Conservation (phyloP, 2,888 invertebrate genomes). For the Monoplex corrugatus region DNA sequence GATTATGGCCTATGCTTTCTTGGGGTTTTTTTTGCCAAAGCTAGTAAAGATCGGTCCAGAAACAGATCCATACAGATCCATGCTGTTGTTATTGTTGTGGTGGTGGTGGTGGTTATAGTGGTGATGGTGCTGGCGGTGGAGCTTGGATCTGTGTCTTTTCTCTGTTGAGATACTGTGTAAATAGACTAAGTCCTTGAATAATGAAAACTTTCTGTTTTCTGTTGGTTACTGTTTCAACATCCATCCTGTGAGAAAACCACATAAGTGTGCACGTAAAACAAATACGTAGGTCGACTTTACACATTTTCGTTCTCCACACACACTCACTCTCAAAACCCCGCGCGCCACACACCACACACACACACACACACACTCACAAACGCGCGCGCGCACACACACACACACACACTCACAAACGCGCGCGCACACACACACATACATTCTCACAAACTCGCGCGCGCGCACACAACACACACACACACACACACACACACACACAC, state of each 20-base stretch:
- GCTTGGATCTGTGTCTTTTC: not conserved
- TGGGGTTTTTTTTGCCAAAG: too few species aligned
- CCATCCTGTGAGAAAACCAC: not conserved
- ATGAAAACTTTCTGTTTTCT: not conserved
- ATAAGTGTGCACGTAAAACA: not conserved
- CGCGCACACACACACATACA: not conserved
- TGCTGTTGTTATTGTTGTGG: too few species aligned
- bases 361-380: not conserved
- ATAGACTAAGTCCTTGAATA: not conserved
- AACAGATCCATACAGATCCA: too few species aligned
- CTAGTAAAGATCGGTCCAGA: too few species aligned
- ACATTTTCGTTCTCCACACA: not conserved
- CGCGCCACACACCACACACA: not conserved
- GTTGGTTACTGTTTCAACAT: not conserved
- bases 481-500: not conserved
- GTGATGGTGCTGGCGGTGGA: too few species aligned
- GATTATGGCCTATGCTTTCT: too few species aligned
- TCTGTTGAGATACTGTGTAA: not conserved
- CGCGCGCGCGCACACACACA: not conserved
- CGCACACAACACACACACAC: not conserved
- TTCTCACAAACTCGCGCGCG: not conserved
- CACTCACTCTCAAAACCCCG: not conserved
- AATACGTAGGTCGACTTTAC: not conserved
- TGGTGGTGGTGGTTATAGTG: too few species aligned
- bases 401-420: slow-evolving; percentile 13